These are phyloP conservation scores for Leuciscus idus DNA, from an alignment of 2,113 vertebrate genomes.

Conservation along the genomic window DNA sequence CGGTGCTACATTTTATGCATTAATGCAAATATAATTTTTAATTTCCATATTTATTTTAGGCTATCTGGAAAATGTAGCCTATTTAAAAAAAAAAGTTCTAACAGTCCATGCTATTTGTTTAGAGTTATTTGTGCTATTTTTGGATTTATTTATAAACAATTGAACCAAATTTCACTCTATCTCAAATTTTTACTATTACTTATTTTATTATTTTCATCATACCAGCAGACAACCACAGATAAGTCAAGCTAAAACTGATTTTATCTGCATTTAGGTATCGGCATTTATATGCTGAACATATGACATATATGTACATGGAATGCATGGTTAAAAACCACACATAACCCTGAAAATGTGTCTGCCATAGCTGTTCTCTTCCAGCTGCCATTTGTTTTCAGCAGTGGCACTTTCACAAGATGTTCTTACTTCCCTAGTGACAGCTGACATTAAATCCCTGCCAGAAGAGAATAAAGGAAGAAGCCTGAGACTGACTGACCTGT, in stretches of 20 bases:
- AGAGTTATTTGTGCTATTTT: background rate
- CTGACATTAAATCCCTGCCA: constrained; percentile 1
- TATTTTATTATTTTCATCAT: background rate
- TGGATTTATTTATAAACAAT: background rate
- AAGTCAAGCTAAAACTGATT: background rate
- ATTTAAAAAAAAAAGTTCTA: no score
- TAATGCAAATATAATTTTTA: background rate
- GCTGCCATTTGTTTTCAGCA: background rate
- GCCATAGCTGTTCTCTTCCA: background rate
- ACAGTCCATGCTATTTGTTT: no score
- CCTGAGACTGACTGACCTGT: constrained; percentile 75
- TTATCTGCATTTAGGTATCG: background rate
- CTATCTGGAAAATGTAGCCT: background rate
- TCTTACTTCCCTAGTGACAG: background rate
- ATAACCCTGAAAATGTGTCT: background rate
- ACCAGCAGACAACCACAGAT: background rate
- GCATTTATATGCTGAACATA: background rate
- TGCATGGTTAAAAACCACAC: background rate
- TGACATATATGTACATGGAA: background rate
- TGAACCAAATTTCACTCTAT: background rate
- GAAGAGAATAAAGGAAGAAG: background rate
- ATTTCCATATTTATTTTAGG: background rate
- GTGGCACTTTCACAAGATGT: background rate
- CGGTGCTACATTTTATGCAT: background rate
- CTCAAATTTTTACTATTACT: background rate